Conservation (phyloP, 2,113 vertebrate genomes). For the Sigmodon hispidus region DNA sequence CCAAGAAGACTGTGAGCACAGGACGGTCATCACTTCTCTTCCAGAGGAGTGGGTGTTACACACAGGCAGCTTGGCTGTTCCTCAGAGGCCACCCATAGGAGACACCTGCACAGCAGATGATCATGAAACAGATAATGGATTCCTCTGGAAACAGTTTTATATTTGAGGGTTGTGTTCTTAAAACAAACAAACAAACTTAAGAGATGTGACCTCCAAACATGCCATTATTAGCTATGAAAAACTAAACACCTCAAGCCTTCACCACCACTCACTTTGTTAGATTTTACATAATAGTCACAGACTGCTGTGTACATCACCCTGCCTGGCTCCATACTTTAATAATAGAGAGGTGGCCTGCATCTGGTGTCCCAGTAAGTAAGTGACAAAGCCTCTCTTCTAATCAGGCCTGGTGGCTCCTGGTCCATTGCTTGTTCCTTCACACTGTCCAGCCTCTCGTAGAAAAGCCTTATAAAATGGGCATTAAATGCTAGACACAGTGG, state of each 20-base stretch:
- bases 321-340: too few species aligned
- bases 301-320: background rate
- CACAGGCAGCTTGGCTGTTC: background rate
- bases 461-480: slow-evolving; percentile 59
- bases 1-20: background rate
- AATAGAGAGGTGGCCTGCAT: background rate
- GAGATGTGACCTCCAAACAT: background rate
- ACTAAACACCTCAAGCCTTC: background rate
- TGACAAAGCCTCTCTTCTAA: background rate
- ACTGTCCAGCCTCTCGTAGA: background rate
- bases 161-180: background rate
- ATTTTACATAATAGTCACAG: background rate
- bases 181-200: background rate
- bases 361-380: background rate
- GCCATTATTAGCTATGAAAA: background rate
- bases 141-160: background rate
- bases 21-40: background rate
- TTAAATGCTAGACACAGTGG: background rate
- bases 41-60: background rate
- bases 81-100: background rate
- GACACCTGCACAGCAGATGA: background rate
- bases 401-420: background rate
- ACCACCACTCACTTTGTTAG: fast-evolving
- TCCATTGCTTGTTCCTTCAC: background rate
- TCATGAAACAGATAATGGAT: background rate